Conservation (phyloP, 30 jellyfish, hydroid and myxozoan genomes). For the Aurelia sp. region DNA sequence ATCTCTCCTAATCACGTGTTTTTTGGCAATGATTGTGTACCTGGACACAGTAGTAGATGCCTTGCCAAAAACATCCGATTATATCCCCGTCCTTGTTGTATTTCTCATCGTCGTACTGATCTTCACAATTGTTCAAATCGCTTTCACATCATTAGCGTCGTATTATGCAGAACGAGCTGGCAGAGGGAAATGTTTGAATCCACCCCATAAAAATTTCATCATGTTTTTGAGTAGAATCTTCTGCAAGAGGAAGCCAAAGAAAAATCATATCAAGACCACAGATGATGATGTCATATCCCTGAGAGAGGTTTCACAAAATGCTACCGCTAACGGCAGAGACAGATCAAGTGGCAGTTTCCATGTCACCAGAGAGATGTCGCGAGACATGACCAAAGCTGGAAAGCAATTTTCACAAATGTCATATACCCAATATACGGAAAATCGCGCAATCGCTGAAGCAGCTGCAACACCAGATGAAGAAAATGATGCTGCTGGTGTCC, state of each 20-base stretch:
- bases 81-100: slow-evolving; percentile 37
- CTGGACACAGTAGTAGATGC: slow-evolving; percentile 44
- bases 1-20: slow-evolving; percentile 39
- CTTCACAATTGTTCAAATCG: slow-evolving; percentile 51
- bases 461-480: neutral
- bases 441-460: too few species aligned
- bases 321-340: neutral
- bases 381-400: too few species aligned
- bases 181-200: slow-evolving; percentile 10
- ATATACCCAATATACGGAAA: too few species aligned
- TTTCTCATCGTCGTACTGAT: slow-evolving; percentile 54
- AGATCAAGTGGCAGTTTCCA: neutral
- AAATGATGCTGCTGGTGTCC: neutral
- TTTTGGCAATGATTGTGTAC: slow-evolving; percentile 57
- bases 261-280: neutral
- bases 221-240: slow-evolving; percentile 15
- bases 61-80: slow-evolving; percentile 63
- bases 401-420: too few species aligned
- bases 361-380: neutral
- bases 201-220: slow-evolving; percentile 9
- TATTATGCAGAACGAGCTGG: slow-evolving; percentile 64
- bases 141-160: slow-evolving; percentile 41
- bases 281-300: too few species aligned
- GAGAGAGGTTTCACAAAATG: too few species aligned
- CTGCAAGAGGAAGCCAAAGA: slow-evolving; percentile 9